phyloP scores from a whole-genome alignment of 2,113 vertebrate genomes.

The Taxidea taxus region DNA sequence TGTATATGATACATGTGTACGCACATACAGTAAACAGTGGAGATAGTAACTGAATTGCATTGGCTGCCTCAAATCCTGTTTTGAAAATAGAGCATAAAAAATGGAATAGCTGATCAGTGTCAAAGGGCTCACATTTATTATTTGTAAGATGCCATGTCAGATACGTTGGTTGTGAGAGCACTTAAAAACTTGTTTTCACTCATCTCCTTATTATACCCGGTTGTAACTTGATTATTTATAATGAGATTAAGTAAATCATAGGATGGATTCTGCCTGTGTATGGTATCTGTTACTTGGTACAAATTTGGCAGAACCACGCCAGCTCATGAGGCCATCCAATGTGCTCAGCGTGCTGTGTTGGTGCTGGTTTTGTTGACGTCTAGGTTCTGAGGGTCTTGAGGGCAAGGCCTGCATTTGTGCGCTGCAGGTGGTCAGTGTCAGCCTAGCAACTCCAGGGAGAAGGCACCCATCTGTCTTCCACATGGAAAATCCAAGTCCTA shows the following conservation, averaged over 20 bases:
- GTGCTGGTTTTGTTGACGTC: not conserved
- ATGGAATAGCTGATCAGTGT: not conserved
- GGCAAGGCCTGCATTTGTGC: not conserved
- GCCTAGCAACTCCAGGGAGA: accelerated
- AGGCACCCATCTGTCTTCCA: not conserved
- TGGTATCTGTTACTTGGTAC: not conserved
- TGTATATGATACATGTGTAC: not conserved
- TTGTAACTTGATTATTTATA: not conserved
- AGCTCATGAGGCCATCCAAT: not conserved
- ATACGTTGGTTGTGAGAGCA: not conserved
- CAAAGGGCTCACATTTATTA: not conserved
- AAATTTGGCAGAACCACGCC: not conserved
- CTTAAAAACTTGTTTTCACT: not conserved
- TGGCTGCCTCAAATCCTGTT: not conserved
- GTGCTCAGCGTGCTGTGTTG: not conserved
- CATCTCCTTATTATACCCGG: not conserved
- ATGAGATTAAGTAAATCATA: not conserved
- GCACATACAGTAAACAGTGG: not conserved
- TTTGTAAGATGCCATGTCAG: not conserved
- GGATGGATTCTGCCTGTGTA: not conserved
- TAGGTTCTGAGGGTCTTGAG: not conserved
- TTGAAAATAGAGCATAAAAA: not conserved
- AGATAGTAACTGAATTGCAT: not conserved
- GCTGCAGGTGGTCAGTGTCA: not conserved
- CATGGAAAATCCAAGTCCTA: not conserved